These are phyloP conservation scores for Exephanes ischioxanthus DNA, from an alignment of 2,888 invertebrate species.

Conservation along the genomic window DNA sequence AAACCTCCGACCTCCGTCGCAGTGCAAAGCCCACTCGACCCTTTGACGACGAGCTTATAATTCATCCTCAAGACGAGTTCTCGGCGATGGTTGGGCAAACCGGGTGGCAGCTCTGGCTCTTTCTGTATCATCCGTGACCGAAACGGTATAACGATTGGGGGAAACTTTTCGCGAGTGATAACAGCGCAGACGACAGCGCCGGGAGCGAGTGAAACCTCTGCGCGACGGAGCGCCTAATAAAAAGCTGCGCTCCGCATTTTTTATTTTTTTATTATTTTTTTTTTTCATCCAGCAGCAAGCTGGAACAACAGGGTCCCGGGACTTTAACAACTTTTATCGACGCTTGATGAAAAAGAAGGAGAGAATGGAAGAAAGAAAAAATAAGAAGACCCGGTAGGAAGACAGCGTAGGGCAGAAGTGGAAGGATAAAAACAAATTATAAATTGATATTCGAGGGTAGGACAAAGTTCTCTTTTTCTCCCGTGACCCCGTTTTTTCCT, in stretches of 20 bases:
- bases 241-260: slow-evolving; percentile 2
- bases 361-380: slow-evolving; percentile 15
- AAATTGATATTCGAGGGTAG: slow-evolving; percentile 61
- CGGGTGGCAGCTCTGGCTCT: neutral
- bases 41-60: slow-evolving; percentile 15
- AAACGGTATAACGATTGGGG: slow-evolving; percentile 13
- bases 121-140: neutral
- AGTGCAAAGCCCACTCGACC: slow-evolving; percentile 18
- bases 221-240: neutral
- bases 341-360: slow-evolving; percentile 32
- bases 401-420: slow-evolving; percentile 9
- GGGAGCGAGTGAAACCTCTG: neutral
- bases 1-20: slow-evolving; percentile 7
- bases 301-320: slow-evolving; percentile 23
- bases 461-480: slow-evolving; percentile 49
- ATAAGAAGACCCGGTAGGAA: neutral
- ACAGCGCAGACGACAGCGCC: neutral
- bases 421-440: slow-evolving; percentile 29
- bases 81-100: slow-evolving; percentile 32
- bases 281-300: neutral
- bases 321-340: slow-evolving; percentile 62
- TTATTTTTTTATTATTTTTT: neutral
- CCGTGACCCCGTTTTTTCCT: slow-evolving; percentile 18
- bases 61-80: slow-evolving; percentile 34
- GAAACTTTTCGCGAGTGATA: slow-evolving; percentile 11